Percentiles rank a stretch among this genome's conserved stretches.
Evolutionary conservation across 2,888 invertebrate genomes (phyloP).

Genomic region (Acanthococcus lagerstroemiae): DNA sequence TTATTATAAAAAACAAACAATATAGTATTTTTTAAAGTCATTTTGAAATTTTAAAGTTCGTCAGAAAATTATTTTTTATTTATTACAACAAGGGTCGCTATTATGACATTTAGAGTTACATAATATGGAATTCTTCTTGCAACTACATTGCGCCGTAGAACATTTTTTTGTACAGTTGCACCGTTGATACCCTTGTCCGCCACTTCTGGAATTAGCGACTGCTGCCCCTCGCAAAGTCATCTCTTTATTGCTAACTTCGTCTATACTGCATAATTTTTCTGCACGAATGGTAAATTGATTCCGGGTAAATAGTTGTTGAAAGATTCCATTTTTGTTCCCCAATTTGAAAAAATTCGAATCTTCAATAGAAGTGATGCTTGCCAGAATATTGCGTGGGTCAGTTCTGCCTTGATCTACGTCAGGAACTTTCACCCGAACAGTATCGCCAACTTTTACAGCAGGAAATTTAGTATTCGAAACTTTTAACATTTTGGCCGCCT

Average conservation of each 20-base stretch:
- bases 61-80: slow-evolving; percentile 2
- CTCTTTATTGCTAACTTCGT: not conserved
- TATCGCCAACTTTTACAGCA: not conserved
- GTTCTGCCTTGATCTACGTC: not conserved
- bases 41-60: too few relatives aligned
- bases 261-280: not conserved
- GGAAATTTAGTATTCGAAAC: not conserved
- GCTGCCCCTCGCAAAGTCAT: not conserved
- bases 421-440: not conserved
- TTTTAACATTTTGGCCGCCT: not conserved
- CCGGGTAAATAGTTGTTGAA: not conserved
- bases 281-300: not conserved
- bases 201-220: not conserved
- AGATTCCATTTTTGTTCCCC: not conserved
- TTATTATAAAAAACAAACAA: too few relatives aligned
- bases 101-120: slow-evolving; percentile 12
- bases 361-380: too few relatives aligned
- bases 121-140: slow-evolving; percentile 7
- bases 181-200: not conserved
- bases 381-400: not conserved
- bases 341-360: too few relatives aligned
- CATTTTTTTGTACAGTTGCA: slow-evolving; percentile 10
- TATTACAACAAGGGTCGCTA: slow-evolving; percentile 9
- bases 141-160: not conserved
- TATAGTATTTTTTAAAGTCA: too few relatives aligned